A percentile compares a stretch with the other conserved stretches of the same genome.
Conservation (phyloP, 2,888 invertebrate genomes). For the Polyommatus icarus region DNA sequence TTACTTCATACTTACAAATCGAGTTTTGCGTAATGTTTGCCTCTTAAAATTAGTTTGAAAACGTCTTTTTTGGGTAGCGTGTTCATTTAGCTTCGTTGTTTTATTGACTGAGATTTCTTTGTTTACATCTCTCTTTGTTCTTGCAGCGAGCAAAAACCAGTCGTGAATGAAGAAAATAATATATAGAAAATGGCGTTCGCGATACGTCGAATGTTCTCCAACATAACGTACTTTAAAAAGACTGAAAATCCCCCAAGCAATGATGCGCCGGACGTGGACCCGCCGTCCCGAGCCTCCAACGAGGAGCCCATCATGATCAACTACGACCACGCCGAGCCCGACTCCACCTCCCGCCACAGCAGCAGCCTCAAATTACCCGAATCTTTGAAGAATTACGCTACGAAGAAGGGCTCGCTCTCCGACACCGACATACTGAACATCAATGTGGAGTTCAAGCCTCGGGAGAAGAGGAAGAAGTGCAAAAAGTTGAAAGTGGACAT, state of each 20-base stretch:
- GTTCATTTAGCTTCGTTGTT: neutral
- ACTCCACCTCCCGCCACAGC: conserved; percentile 60
- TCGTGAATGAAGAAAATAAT: conserved; percentile 10
- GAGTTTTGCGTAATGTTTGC: neutral
- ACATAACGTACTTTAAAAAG: conserved; percentile 70
- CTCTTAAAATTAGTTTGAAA: neutral
- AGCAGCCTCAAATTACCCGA: conserved; percentile 54
- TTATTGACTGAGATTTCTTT: neutral
- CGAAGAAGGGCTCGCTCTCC: conserved; percentile 62
- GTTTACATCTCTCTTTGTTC: conserved; percentile 25
- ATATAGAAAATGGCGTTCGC: conserved; percentile 67
- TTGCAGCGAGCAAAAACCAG: neutral
- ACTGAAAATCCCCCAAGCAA: conserved; percentile 49
- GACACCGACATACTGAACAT: conserved; percentile 62
- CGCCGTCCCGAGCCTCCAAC: conserved; percentile 42
- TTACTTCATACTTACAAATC: neutral
- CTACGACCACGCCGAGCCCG: conserved; percentile 57
- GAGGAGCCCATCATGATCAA: conserved; percentile 47
- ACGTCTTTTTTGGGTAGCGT: neutral
- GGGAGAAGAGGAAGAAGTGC: conserved; percentile 50
- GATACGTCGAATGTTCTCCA: conserved; percentile 68
- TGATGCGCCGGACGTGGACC: conserved; percentile 36
- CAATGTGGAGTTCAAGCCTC: conserved; percentile 43
- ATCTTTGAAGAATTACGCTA: conserved; percentile 53
- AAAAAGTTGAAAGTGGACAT: conserved; percentile 65